Evolutionary conservation across 2,888 invertebrate genomes (phyloP).

Genomic region (Heliconius ethilla): DNA sequence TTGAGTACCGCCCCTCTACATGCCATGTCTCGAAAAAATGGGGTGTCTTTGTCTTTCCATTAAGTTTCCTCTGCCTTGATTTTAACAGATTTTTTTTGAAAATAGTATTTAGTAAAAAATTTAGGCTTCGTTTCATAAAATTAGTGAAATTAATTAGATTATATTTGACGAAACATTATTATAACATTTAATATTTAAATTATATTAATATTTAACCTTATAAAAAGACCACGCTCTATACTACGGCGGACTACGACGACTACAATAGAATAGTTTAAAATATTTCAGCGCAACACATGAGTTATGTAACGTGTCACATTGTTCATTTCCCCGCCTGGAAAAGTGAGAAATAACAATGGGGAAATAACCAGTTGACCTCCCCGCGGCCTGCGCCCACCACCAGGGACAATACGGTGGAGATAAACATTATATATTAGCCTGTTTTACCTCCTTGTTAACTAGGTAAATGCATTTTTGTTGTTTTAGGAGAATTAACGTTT

Average conservation of each 20-base stretch:
- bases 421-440: background rate
- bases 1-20: too few species aligned
- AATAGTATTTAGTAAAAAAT: too few species aligned
- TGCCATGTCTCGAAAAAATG: too few species aligned
- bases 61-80: too few species aligned
- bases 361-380: background rate
- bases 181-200: too few species aligned
- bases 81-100: too few species aligned
- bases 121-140: too few species aligned
- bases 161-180: background rate
- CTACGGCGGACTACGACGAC: too few species aligned
- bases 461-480: background rate
- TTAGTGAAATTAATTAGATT: too few species aligned
- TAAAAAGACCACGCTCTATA: background rate
- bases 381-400: background rate
- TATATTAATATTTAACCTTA: too few species aligned
- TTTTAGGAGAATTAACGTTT: background rate
- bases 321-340: slow-evolving; percentile 9
- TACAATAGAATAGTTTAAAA: slow-evolving; percentile 2
- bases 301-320: slow-evolving; percentile 20
- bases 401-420: background rate
- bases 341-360: slow-evolving; percentile 14
- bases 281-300: slow-evolving; percentile 10
- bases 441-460: background rate
- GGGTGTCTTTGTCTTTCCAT: too few species aligned